Conservation (phyloP, 2,797 vertebrate species). For the Sebastes oblongus region DNA sequence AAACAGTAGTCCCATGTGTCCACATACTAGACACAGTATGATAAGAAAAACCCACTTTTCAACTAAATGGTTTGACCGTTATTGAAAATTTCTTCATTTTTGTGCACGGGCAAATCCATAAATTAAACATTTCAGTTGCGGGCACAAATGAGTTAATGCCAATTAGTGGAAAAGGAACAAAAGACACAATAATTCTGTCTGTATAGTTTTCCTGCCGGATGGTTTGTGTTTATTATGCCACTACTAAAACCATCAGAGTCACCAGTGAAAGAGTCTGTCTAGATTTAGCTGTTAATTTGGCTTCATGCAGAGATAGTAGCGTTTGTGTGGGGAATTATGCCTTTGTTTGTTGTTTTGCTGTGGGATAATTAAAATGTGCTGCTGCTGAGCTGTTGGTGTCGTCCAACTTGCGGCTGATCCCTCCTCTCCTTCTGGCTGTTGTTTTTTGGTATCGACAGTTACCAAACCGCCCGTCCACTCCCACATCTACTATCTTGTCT, state of each 20-base stretch:
- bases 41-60: too few species aligned
- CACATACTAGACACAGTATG: too few species aligned
- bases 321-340: not conserved
- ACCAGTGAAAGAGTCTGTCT: not conserved
- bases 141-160: not conserved
- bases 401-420: constrained; percentile 34
- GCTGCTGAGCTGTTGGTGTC: constrained; percentile 23
- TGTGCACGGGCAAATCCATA: too few species aligned
- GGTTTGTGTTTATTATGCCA: not conserved
- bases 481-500: constrained; percentile 34
- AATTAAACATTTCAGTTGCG: too few species aligned
- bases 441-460: constrained; percentile 2
- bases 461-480: constrained; percentile 13
- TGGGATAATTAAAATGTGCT: constrained; percentile 35
- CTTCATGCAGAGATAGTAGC: not conserved
- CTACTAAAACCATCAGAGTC: not conserved
- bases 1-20: too few species aligned
- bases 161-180: not conserved
- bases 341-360: constrained; percentile 13
- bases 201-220: not conserved
- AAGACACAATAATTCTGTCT: not conserved
- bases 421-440: constrained; percentile 39
- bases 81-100: too few species aligned
- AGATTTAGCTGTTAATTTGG: constrained; percentile 8
- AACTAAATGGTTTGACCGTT: too few species aligned